Percentiles rank a stretch among this genome's conserved stretches.
These are phyloP conservation scores for Phalanger gymnotis DNA, from an alignment of 2,797 vertebrate genomes.

Conservation along the genomic window DNA sequence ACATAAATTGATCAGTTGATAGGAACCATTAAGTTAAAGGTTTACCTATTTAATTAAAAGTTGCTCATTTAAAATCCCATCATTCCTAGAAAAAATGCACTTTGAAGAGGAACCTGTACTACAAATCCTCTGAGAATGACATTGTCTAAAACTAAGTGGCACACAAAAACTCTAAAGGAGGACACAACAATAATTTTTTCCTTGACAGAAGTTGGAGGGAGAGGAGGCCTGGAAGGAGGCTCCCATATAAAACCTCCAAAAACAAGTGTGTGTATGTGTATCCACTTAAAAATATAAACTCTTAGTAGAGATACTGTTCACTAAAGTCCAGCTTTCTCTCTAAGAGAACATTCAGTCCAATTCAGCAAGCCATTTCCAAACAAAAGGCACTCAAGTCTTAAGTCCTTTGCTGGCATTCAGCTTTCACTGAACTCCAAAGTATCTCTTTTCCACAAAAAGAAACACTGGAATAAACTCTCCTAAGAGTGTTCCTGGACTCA, in stretches of 20 bases:
- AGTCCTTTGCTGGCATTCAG: conserved; percentile 44
- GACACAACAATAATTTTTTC: not conserved
- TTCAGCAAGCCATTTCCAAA: not conserved
- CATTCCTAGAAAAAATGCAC: conserved; percentile 17
- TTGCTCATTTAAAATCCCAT: conserved; percentile 30
- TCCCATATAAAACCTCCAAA: conserved; percentile 31
- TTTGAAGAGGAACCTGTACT: conserved; percentile 1
- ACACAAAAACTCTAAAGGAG: not conserved
- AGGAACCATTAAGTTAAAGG: not conserved
- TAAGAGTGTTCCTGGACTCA: conserved; percentile 18
- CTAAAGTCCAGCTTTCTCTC: conserved; percentile 51
- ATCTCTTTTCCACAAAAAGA: conserved; percentile 21
- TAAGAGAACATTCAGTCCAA: conserved; percentile 47
- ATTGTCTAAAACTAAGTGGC: not conserved
- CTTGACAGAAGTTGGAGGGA: not conserved
- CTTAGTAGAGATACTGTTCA: not conserved
- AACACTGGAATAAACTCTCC: conserved; percentile 6
- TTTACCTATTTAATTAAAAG: conserved; percentile 2
- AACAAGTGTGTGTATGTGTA: not conserved
- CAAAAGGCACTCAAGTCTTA: conserved; percentile 30
- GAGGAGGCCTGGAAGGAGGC: not conserved
- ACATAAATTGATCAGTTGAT: conserved; percentile 28
- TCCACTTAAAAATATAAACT: not conserved
- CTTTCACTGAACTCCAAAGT: not conserved
- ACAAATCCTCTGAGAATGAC: not conserved